phyloP scores from a whole-genome alignment of 2,888 invertebrate species.

The Morpho achilles region DNA sequence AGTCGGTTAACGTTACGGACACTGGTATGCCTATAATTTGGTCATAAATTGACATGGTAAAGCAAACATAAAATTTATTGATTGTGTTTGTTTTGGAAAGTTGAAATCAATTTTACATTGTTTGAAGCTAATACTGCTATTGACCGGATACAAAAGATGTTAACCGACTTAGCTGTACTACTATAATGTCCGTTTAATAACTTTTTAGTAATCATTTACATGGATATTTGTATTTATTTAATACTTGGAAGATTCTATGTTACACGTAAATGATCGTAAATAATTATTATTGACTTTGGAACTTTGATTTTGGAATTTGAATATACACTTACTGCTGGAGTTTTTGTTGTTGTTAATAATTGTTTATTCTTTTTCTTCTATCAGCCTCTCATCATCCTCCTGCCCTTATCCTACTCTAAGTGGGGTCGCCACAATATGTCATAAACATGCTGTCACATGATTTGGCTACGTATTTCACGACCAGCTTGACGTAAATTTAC shows the following conservation, averaged over 20 bases:
- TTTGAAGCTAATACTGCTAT: slow-evolving; percentile 8
- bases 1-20: neutral
- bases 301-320: no score
- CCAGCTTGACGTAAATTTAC: no score
- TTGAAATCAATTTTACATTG: slow-evolving; percentile 1
- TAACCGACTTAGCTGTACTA: slow-evolving; percentile 23
- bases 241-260: neutral
- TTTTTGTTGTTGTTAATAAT: neutral
- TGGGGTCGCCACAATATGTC: no score
- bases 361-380: neutral
- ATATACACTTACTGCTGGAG: no score
- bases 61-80: slow-evolving; percentile 4
- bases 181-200: slow-evolving; percentile 22
- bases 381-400: no score
- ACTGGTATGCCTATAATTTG: no score
- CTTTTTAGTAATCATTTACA: neutral
- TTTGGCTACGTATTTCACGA: no score
- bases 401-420: no score
- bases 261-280: no score
- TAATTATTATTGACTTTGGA: no score
- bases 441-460: no score
- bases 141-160: slow-evolving; percentile 24
- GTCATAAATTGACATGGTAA: neutral
- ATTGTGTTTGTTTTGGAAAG: slow-evolving; percentile 11
- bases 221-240: neutral